phyloP scores from a whole-genome alignment of 2,113 vertebrate species.

The Barbus barbus region DNA sequence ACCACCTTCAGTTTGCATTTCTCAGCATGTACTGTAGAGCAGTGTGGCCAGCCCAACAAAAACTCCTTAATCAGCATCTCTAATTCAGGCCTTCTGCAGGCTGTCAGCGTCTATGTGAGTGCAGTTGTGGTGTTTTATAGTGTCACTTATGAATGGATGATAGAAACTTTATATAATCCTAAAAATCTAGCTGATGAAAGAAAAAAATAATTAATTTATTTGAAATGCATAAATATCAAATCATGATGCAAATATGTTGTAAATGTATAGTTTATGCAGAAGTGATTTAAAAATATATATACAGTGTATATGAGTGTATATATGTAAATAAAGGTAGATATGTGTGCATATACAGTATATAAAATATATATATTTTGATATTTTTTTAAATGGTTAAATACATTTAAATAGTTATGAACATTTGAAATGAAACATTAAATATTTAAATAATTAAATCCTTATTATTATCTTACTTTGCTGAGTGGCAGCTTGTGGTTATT shows the following conservation, averaged over 20 bases:
- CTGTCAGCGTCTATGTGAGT: slow-evolving; percentile 15
- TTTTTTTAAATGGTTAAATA: too few relatives aligned
- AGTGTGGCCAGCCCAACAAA: background rate
- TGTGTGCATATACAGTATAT: too few relatives aligned
- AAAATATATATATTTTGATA: too few relatives aligned
- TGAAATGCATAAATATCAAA: background rate
- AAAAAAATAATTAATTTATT: background rate
- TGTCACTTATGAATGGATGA: background rate
- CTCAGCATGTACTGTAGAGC: slow-evolving; percentile 1
- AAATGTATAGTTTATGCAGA: too few relatives aligned
- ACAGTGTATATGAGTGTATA: too few relatives aligned
- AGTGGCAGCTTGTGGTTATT: background rate
- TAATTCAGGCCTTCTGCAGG: slow-evolving; percentile 14
- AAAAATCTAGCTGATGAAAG: background rate
- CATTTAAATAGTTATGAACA: too few relatives aligned
- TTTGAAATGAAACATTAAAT: too few relatives aligned
- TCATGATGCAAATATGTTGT: background rate
- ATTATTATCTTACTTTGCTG: background rate
- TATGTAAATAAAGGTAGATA: too few relatives aligned
- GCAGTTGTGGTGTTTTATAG: slow-evolving; percentile 7
- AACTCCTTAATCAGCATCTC: slow-evolving; percentile 44
- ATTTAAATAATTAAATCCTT: background rate
- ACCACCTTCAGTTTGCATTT: slow-evolving; percentile 35
- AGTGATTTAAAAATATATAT: too few relatives aligned
- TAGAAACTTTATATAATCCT: too few relatives aligned